Percentiles rank a stretch among this genome's conserved stretches.
Conservation (phyloP, 2,797 vertebrate species). For the Micrastur ruficollis region DNA sequence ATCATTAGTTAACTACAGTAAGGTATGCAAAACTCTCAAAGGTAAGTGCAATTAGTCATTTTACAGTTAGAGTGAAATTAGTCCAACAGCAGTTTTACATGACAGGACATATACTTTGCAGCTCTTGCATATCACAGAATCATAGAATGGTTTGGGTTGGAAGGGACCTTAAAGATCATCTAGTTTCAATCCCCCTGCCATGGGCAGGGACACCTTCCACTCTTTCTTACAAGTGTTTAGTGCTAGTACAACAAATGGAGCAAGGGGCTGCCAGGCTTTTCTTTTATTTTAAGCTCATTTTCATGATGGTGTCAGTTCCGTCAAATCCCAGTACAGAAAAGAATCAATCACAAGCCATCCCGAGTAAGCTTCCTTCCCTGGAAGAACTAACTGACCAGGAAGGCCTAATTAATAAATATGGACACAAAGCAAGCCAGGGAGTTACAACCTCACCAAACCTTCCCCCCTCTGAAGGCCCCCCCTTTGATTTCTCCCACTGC, state of each 20-base stretch:
- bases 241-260: not conserved
- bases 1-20: not conserved
- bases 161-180: no score
- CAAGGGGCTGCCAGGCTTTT: not conserved
- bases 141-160: no score
- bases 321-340: not conserved
- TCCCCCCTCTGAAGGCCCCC: not conserved
- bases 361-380: not conserved
- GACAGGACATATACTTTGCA: not conserved
- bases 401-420: not conserved
- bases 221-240: not conserved
- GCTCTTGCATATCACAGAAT: not conserved
- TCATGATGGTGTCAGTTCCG: not conserved
- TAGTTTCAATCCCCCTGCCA: no score
- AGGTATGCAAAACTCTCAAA: not conserved
- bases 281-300: not conserved
- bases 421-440: not conserved
- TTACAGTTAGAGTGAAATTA: not conserved
- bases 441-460: not conserved
- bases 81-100: not conserved
- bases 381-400: not conserved
- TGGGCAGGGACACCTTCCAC: no score
- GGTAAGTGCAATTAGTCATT: not conserved
- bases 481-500: fast-evolving
- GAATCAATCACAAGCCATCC: not conserved